phyloP scores from a whole-genome alignment of 1,140 invertebrate genomes.

The Tetranychus urticae region DNA sequence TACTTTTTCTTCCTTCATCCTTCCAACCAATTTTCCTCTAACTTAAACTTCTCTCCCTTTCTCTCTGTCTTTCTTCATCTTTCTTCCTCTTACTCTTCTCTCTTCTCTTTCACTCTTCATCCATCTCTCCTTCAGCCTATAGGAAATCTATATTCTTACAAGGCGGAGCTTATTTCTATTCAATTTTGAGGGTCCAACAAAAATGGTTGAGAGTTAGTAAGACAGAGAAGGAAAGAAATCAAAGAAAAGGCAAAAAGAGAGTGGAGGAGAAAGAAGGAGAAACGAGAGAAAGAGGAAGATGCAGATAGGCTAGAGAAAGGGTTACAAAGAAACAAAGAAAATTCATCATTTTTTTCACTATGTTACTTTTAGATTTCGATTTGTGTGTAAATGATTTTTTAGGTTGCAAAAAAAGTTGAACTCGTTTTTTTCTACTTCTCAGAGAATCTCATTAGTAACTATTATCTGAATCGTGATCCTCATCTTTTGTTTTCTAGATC shows the following conservation, averaged over 20 bases:
- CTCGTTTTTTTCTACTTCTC: no score
- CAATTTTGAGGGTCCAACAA: no score
- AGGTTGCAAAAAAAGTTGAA: no score
- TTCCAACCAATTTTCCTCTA: not conserved
- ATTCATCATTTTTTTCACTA: no score
- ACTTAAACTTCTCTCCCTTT: not conserved
- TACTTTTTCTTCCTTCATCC: not conserved
- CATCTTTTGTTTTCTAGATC: no score
- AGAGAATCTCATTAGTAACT: no score
- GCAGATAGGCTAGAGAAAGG: not conserved
- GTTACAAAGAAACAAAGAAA: no score
- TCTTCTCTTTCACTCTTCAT: not conserved
- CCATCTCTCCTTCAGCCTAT: not conserved
- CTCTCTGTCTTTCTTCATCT: not conserved
- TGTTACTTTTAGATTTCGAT: no score
- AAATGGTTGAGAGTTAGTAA: not conserved
- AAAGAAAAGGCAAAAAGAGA: not conserved
- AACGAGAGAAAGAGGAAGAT: not conserved
- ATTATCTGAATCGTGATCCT: no score
- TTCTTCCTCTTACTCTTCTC: not conserved
- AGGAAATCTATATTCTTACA: not conserved
- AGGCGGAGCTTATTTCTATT: not conserved
- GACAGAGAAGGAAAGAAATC: not conserved
- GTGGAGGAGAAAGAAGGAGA: not conserved
- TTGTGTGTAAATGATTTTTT: no score